phyloP scores from a whole-genome alignment of 92 coral and sea anemone species.

The Blastomussa wellsi region DNA sequence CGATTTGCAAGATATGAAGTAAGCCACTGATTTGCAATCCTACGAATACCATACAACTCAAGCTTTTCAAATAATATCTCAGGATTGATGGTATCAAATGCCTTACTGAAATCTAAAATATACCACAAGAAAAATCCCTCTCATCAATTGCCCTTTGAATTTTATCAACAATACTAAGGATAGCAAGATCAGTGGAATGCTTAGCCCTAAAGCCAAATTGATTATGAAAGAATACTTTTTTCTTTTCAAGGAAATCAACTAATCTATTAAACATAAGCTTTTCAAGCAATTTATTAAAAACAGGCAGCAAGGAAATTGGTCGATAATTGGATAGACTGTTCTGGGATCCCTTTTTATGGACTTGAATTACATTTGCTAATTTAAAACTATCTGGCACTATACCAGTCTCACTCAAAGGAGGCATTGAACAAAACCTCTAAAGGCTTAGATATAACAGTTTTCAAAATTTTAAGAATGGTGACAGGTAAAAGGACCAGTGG shows the following conservation, averaged over 20 bases:
- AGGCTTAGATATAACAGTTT: slow-evolving; percentile 52
- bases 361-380: slow-evolving; percentile 44
- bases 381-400: slow-evolving; percentile 39
- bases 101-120: slow-evolving; percentile 48
- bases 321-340: slow-evolving; percentile 31
- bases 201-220: slow-evolving; percentile 55
- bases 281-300: slow-evolving; percentile 50
- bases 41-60: slow-evolving; percentile 40
- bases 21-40: slow-evolving; percentile 28
- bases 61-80: slow-evolving; percentile 33
- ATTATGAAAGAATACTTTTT: slow-evolving; percentile 29
- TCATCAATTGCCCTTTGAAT: slow-evolving; percentile 50
- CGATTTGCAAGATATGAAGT: slow-evolving; percentile 49
- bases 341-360: slow-evolving; percentile 37
- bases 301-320: slow-evolving; percentile 48
- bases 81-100: slow-evolving; percentile 53
- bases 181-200: slow-evolving; percentile 50
- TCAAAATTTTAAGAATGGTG: slow-evolving; percentile 47
- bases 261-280: slow-evolving; percentile 50
- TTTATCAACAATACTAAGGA: slow-evolving; percentile 40
- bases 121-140: slow-evolving; percentile 41
- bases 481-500: slow-evolving; percentile 42
- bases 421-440: slow-evolving; percentile 54
- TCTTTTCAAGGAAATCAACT: slow-evolving; percentile 36
- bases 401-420: slow-evolving; percentile 43